Evolutionary conservation across 1,140 invertebrate genomes (phyloP), one percentile per base, ranked within the genome.

Genomic region (Drosophila pseudoananassae): DNA sequence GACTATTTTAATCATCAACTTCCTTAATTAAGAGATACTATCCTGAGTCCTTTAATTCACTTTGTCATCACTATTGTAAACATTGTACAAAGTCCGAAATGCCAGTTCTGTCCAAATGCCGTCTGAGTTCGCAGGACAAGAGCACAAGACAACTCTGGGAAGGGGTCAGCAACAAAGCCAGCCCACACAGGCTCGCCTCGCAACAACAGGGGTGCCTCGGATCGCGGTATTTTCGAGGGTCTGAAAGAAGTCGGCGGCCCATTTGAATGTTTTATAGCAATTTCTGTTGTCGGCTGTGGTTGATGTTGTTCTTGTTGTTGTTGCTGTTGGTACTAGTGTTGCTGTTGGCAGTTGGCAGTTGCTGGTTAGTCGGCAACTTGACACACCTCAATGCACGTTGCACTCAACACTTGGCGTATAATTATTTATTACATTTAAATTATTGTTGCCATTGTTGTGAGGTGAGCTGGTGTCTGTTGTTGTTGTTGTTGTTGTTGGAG

Each of bases 391-490:
- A 87, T 87, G 82, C 83, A 68, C 82, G 83, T 76, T 87, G 82
- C 82, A 85, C 82, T 85, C 82, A 85, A 87, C 82, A 85, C 82
- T 85, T 85, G 82, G 74, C 78, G 76, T 87, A 87, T 87, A 87
- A 90, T 90, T 90, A 90, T 90, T 90, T 90, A 90, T 90, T 90
- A 84, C 82, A 90, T 90, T 90, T 90, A 87, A 90, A 90, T 90
- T 78, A 89, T 89, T 87, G 74, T 87, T 81, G 59, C 56, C 60
- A 59, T 71, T 73, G 75, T 78, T 79, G 84, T 58, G 64, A 47
- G 54, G 52, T 49, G 52, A 80, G 38, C n/a, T 45, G 40, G n/a
- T 40, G 38, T 14, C 38, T 14, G 54, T 72, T 72, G 65, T 73
- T 75, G 52, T 64, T 68, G 59, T 51, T 38, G 36, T 14, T 14